Base-by-base conservation (phyloP, 2,888 invertebrate genomes). In the Ganaspis brasiliensis region DNA sequence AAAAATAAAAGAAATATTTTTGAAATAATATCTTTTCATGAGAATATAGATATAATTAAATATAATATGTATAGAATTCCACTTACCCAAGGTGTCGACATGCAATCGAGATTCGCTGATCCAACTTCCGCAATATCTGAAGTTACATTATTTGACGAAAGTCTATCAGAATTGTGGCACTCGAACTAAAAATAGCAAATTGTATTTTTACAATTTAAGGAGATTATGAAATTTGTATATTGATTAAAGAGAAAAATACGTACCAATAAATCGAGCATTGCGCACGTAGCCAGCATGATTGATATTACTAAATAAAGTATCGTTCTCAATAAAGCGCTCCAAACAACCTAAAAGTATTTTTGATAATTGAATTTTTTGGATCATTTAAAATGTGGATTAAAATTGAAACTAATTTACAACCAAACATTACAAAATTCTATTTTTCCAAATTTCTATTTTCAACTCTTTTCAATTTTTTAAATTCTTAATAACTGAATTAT, bases 241-340 rank as follows among this genome's bases (percentile, higher is more conserved):
- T n/a, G n/a, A n/a, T n/a, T n/a, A n/a, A n/a, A n/a, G n/a, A n/a
- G n/a, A n/a, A n/a, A n/a, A n/a, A n/a, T 45, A 77, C 85, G 87
- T 84, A 89, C 90, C 82, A 89, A 79, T 87, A 96, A 93, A 89
- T 95, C 95, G 19, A 94, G 92, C 82, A 96, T 92, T 1, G 96
- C 94, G 67, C 94, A 95, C 0, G 92, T 92, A 24, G 94, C 93
- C 55, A 96, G 93, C 78, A 95, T 93, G 19, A 93, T 83, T 78
- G 95, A 95, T 75, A 96, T 94, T 1, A 95, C 83, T 24, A 96
- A 89, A 86, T 96, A 97, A 52, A 97, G 93, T 0, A 92, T 85
- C 12, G 94, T 94, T 78, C 97, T 93, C 56, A 94, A 92, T 71
- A 92, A 89, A 14, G 95, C 93, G 79, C 94, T 95, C 86, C 93